Conservation (phyloP, 2,888 invertebrate genomes). For the Erebia aethiops region DNA sequence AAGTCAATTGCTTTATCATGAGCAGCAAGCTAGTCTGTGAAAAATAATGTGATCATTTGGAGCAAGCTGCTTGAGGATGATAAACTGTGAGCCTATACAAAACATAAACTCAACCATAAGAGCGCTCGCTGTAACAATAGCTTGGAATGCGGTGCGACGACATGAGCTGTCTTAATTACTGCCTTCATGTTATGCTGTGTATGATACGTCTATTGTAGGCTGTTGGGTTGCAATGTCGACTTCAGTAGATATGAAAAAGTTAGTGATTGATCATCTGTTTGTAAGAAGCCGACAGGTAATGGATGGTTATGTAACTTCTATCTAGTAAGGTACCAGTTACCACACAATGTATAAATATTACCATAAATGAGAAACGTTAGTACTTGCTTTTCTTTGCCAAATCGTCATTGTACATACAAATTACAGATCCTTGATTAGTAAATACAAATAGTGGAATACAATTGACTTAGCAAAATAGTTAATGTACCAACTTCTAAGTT, state of each 20-base stretch:
- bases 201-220: slow-evolving; percentile 3
- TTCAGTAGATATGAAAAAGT: neutral
- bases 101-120: slow-evolving; percentile 27
- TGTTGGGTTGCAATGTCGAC: neutral
- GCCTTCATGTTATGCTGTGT: slow-evolving; percentile 10
- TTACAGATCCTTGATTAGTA: too few species aligned
- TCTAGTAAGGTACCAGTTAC: too few species aligned
- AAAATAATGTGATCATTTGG: neutral
- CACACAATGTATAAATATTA: neutral
- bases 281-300: neutral
- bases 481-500: too few species aligned
- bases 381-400: too few species aligned
- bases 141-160: slow-evolving; percentile 40
- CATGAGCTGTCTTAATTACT: slow-evolving; percentile 39
- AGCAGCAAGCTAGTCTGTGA: neutral
- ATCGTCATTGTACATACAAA: too few species aligned
- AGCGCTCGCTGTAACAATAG: slow-evolving; percentile 34
- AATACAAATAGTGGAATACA: too few species aligned
- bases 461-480: too few species aligned
- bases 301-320: neutral
- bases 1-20: neutral
- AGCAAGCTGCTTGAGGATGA: neutral
- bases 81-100: slow-evolving; percentile 33
- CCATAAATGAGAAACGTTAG: neutral
- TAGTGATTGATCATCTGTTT: neutral